These are phyloP conservation scores for Cladopsammia gracilis DNA, from an alignment of 64 coral and sea anemone genomes.

Conservation along the genomic window DNA sequence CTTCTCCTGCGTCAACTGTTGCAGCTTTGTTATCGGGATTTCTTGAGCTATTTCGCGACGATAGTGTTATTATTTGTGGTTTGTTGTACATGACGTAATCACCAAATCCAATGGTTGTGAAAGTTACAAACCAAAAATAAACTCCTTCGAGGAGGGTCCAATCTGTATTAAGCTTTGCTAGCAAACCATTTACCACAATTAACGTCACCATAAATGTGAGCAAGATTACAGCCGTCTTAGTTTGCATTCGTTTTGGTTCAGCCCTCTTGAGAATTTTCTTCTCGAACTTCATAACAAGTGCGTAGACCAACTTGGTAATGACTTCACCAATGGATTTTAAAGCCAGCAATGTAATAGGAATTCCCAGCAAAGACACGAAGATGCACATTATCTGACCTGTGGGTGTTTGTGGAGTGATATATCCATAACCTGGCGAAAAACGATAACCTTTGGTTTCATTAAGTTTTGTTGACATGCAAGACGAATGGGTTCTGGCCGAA, in stretches of 20 bases:
- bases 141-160: slow-evolving; percentile 40
- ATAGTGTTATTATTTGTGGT: background rate
- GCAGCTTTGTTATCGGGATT: background rate
- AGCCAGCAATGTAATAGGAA: slow-evolving; percentile 67
- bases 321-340: slow-evolving; percentile 70
- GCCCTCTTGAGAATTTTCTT: slow-evolving; percentile 47
- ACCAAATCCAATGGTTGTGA: slow-evolving; percentile 84
- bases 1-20: background rate
- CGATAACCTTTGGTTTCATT: too few relatives aligned
- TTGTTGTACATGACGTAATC: slow-evolving; percentile 48
- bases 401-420: slow-evolving; percentile 72
- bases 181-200: background rate
- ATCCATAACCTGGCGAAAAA: slow-evolving; percentile 65
- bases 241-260: slow-evolving; percentile 22
- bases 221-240: slow-evolving; percentile 23
- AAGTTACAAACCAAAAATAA: slow-evolving; percentile 85
- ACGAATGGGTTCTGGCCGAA: too few relatives aligned
- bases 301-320: slow-evolving; percentile 20
- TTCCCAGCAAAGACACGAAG: slow-evolving; percentile 61
- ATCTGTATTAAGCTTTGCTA: background rate
- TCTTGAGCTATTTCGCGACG: background rate
- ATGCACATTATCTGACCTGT: slow-evolving; percentile 64
- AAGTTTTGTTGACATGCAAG: too few relatives aligned
- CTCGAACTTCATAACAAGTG: slow-evolving; percentile 31
- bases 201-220: slow-evolving; percentile 6